These are phyloP conservation scores for Chloropsis hardwickii DNA, from an alignment of 2,113 vertebrate genomes.

Conservation along the genomic window DNA sequence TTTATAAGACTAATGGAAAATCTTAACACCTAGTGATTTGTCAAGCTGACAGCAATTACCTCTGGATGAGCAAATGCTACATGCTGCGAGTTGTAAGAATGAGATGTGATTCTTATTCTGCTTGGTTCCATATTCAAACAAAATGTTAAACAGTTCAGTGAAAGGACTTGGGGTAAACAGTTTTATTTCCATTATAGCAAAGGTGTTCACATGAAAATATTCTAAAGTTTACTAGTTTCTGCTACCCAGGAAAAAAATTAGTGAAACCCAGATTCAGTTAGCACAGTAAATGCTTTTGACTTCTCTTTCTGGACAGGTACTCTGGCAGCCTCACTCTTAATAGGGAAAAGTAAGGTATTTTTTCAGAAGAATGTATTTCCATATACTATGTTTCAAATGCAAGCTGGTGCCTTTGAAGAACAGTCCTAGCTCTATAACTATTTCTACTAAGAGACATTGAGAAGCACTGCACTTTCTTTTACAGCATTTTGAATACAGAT, in stretches of 20 bases:
- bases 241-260: neutral
- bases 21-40: neutral
- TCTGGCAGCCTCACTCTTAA: neutral
- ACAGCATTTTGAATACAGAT: neutral
- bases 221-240: neutral
- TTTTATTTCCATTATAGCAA: neutral
- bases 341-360: neutral
- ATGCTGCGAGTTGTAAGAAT: neutral
- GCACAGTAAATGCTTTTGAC: neutral
- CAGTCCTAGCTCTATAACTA: neutral
- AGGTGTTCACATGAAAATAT: neutral
- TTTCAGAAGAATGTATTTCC: neutral
- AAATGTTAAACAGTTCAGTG: neutral
- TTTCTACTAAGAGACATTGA: neutral
- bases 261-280: neutral
- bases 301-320: neutral
- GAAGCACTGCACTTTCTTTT: neutral
- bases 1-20: neutral
- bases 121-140: neutral
- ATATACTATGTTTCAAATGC: neutral
- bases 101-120: neutral
- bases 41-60: neutral
- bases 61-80: neutral
- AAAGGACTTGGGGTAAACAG: neutral
- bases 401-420: neutral